Conservation (phyloP, 2,797 vertebrate genomes). For the Tarsius wallacei region DNA sequence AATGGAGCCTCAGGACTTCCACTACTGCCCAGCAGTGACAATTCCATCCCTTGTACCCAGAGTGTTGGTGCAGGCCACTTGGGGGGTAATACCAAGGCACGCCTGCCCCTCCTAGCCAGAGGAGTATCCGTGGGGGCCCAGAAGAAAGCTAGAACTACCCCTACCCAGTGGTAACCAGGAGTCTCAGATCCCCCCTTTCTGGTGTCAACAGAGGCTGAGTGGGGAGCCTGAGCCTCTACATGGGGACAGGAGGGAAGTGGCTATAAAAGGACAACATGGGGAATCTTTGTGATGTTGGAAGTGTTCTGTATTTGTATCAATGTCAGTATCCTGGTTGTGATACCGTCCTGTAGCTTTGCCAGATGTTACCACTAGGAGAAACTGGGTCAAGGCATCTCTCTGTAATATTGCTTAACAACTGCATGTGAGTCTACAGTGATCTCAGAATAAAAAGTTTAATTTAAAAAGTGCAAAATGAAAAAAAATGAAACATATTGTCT, state of each 20-base stretch:
- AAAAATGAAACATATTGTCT: accelerated
- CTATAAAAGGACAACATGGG: accelerated
- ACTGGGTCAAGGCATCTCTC: neutral
- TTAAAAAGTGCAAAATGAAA: neutral
- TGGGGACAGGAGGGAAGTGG: neutral
- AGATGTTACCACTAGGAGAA: neutral
- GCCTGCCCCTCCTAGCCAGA: neutral
- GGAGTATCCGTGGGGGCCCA: neutral
- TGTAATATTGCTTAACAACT: neutral
- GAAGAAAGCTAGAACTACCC: neutral
- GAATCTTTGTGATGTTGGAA: neutral
- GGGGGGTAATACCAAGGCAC: neutral
- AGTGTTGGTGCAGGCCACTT: neutral
- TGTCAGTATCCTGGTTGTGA: neutral
- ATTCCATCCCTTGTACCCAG: accelerated
- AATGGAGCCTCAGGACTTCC: neutral
- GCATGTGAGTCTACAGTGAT: neutral
- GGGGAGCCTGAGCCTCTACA: neutral
- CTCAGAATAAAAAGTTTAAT: neutral
- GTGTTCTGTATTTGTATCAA: accelerated
- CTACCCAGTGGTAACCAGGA: neutral
- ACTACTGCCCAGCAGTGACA: too few relatives aligned
- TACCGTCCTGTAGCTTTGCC: neutral
- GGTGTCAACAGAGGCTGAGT: neutral
- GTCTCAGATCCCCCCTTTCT: neutral